phyloP scores from a whole-genome alignment of 2,888 invertebrate genomes.

The Cephus pygmeus region DNA sequence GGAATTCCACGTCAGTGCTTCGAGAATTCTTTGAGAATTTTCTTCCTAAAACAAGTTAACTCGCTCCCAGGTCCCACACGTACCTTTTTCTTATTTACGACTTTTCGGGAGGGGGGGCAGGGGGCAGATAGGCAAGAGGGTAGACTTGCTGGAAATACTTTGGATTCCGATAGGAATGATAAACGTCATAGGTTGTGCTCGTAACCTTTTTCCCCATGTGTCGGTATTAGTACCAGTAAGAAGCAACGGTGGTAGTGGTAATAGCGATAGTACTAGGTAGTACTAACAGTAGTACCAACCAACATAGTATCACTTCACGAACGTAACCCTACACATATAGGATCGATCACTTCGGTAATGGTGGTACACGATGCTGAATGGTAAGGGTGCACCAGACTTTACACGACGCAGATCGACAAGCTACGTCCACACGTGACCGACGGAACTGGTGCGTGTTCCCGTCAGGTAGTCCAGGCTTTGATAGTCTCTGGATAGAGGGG shows the following conservation, averaged over 20 bases:
- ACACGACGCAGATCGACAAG: not conserved
- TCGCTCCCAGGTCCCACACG: not conserved
- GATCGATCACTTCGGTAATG: not conserved
- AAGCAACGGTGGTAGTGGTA: not conserved
- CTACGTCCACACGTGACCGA: not conserved
- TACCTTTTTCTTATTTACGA: not conserved
- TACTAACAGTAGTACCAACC: not conserved
- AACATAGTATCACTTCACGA: not conserved
- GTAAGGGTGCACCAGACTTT: not conserved
- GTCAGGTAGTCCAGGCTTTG: not conserved
- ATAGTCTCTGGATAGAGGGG: not conserved
- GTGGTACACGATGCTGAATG: not conserved
- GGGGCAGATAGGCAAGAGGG: not conserved
- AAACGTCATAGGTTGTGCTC: not conserved
- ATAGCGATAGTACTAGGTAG: not conserved
- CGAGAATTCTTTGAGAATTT: not conserved
- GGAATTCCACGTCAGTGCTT: not conserved
- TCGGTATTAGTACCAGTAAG: not conserved
- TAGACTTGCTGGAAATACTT: not conserved
- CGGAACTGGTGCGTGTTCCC: not conserved
- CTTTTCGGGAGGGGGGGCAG: not conserved
- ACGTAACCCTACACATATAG: not conserved
- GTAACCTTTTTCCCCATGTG: not conserved
- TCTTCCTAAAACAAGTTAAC: not conserved
- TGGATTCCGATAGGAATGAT: conserved; percentile 6